Evolutionary conservation across 2,797 vertebrate genomes (phyloP).

Genomic region (Merluccius polli): DNA sequence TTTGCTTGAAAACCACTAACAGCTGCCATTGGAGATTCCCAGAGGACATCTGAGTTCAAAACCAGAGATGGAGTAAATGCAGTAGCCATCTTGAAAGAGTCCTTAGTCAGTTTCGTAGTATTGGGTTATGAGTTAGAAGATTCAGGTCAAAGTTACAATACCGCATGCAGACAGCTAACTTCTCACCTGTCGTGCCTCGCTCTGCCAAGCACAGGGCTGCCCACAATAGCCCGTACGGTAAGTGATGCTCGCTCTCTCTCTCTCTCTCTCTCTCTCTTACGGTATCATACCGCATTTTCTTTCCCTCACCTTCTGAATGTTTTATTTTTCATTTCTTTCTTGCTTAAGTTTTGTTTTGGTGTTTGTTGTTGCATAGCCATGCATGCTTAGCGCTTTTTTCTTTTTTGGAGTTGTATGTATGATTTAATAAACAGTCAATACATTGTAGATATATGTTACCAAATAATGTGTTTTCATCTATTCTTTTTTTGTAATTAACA

Average conservation of each 20-base stretch:
- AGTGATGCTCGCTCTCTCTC: constrained; percentile 81
- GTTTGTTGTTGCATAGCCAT: constrained; percentile 30
- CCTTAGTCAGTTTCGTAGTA: not conserved
- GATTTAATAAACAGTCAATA: not conserved
- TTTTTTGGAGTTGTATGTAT: not conserved
- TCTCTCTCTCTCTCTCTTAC: constrained; percentile 36
- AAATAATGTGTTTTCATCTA: not conserved
- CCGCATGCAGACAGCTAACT: constrained; percentile 97
- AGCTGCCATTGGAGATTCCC: constrained; percentile 66
- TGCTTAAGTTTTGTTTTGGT: constrained; percentile 40
- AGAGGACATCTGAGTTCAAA: constrained; percentile 66
- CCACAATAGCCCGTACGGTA: constrained; percentile 85
- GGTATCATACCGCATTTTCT: constrained; percentile 21
- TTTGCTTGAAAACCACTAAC: constrained; percentile 84
- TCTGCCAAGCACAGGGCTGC: constrained; percentile 82
- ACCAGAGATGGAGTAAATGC: constrained; percentile 30
- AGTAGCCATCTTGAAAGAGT: constrained; percentile 13
- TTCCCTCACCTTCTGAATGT: constrained; percentile 6
- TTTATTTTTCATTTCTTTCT: constrained; percentile 22
- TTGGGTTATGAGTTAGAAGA: constrained; percentile 20
- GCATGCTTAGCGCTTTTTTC: constrained; percentile 64
- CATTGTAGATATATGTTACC: not conserved
- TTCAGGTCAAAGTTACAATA: constrained; percentile 56
- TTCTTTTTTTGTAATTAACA: not conserved
- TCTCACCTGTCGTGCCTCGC: constrained; percentile 88